These are phyloP conservation scores for Neria commutata DNA, from an alignment of 2,888 invertebrate genomes.

Conservation along the genomic window DNA sequence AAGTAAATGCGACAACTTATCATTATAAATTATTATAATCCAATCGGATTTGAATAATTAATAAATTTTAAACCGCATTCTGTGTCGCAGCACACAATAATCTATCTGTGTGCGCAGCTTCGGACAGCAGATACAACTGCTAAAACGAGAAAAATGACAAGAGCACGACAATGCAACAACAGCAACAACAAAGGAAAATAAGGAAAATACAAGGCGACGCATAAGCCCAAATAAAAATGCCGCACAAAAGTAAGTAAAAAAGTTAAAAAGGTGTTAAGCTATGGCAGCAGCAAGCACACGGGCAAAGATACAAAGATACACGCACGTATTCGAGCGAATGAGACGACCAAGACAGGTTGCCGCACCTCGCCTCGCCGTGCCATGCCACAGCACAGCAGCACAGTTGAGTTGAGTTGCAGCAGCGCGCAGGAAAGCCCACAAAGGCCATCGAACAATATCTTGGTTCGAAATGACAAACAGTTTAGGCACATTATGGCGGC, in stretches of 20 bases:
- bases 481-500: conserved; percentile 53
- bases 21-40: conserved; percentile 63
- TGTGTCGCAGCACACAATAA: conserved; percentile 10
- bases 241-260: conserved; percentile 21
- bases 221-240: conserved; percentile 46
- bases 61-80: conserved; percentile 47
- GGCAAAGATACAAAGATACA: not conserved
- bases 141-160: conserved; percentile 24
- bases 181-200: not conserved
- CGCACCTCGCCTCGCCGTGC: no score
- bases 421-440: no score
- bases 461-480: conserved; percentile 41
- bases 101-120: conserved; percentile 1
- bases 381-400: no score
- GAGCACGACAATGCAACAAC: conserved; percentile 10
- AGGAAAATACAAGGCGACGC: conserved; percentile 30
- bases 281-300: conserved; percentile 9
- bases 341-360: not conserved
- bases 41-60: conserved; percentile 64
- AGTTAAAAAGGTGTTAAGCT: conserved; percentile 23
- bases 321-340: not conserved
- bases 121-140: conserved; percentile 14
- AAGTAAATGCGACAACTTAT: conserved; percentile 2
- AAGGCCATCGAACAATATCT: not conserved
- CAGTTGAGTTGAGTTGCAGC: no score